These are phyloP conservation scores for Ptychodera flava DNA, from an alignment of 35 echinoderm and acorn worm genomes.

Conservation along the genomic window DNA sequence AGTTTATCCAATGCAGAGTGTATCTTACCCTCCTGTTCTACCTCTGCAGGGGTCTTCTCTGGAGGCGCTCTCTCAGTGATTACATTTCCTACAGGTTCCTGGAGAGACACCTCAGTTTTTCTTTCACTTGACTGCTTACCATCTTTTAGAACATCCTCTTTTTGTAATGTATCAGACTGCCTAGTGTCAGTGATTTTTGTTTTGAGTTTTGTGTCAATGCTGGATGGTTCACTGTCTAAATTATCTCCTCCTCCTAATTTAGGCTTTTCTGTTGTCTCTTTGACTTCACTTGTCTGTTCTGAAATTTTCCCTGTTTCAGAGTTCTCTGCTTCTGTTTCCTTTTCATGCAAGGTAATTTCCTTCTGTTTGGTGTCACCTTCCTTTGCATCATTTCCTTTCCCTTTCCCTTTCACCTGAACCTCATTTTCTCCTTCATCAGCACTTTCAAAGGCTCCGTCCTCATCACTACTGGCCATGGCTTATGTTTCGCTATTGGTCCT, in stretches of 20 bases:
- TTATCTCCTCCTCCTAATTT: not conserved
- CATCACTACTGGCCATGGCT: constrained; percentile 38
- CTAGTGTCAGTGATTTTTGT: not conserved
- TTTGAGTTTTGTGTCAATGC: not conserved
- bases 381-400: not conserved
- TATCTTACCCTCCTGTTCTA: not conserved
- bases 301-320: not conserved
- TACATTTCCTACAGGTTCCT: not conserved
- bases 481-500: too few species aligned
- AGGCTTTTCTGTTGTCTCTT: not conserved
- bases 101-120: not conserved
- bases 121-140: not conserved
- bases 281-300: not conserved
- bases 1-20: not conserved
- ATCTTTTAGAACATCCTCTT: not conserved
- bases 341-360: too few species aligned
- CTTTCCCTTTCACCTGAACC: not conserved
- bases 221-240: not conserved
- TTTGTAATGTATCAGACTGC: not conserved
- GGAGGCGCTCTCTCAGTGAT: not conserved
- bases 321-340: not conserved
- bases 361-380: constrained; percentile 4
- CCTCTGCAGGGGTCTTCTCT: constrained; percentile 8
- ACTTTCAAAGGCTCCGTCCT: constrained; percentile 49
- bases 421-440: constrained; percentile 50